Conservation (phyloP, 1,140 invertebrate species). For the Nephotettix cincticeps region DNA sequence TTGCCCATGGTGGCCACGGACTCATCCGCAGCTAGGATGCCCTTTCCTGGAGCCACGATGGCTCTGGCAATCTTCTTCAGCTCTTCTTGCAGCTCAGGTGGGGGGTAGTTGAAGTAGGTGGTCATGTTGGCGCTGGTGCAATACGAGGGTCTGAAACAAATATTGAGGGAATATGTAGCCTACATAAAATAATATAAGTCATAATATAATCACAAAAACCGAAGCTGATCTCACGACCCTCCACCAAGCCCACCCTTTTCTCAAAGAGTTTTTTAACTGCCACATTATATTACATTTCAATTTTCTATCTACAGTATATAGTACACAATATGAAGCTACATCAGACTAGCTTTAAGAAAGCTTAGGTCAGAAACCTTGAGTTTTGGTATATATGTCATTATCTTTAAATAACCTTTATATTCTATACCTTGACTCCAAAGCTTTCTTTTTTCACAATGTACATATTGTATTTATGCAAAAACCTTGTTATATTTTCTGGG, state of each 20-base stretch:
- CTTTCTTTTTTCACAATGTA: too few species aligned
- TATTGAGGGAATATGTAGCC: neutral
- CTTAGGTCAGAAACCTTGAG: too few species aligned
- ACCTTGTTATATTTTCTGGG: too few species aligned
- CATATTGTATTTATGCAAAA: too few species aligned
- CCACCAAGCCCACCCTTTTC: neutral
- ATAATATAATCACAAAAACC: neutral
- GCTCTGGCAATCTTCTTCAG: slow-evolving; percentile 81
- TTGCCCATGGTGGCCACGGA: slow-evolving; percentile 88
- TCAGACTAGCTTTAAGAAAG: too few species aligned
- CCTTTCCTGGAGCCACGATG: slow-evolving; percentile 90
- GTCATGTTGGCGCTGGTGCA: slow-evolving; percentile 58
- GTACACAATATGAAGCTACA: neutral
- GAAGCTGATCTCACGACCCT: neutral
- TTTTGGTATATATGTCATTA: too few species aligned
- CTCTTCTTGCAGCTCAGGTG: slow-evolving; percentile 86
- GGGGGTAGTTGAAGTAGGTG: slow-evolving; percentile 80
- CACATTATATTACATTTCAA: neutral
- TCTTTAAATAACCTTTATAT: too few species aligned
- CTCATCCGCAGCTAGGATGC: slow-evolving; percentile 87
- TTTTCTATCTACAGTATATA: neutral
- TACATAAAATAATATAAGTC: neutral
- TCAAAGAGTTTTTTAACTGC: neutral
- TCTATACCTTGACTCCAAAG: too few species aligned
- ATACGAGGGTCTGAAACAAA: slow-evolving; percentile 20